Evolutionary conservation across 2,113 vertebrate genomes (phyloP).

Genomic region (Oreochromis niloticus): DNA sequence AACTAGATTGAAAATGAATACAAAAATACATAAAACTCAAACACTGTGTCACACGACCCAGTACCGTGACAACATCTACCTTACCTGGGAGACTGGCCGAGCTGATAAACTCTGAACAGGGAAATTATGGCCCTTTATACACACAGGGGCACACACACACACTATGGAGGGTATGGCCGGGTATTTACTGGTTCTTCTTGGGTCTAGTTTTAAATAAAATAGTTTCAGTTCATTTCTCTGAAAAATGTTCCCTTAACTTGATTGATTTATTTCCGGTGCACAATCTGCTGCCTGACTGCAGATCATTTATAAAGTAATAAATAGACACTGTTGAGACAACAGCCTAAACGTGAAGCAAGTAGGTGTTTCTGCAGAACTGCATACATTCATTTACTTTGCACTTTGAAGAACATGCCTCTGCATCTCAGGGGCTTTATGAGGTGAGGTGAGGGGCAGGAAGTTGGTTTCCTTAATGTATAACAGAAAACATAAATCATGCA

Average conservation of each 20-base stretch:
- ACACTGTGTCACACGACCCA: too few relatives aligned
- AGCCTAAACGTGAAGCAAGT: neutral
- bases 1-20: too few relatives aligned
- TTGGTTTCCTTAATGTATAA: neutral
- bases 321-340: neutral
- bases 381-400: neutral
- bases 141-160: too few relatives aligned
- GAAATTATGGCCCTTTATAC: too few relatives aligned
- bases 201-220: neutral
- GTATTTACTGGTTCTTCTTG: neutral
- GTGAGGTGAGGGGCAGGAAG: neutral
- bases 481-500: neutral
- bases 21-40: too few relatives aligned
- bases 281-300: too few relatives aligned
- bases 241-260: neutral
- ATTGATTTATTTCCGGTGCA: neutral
- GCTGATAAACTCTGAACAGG: too few relatives aligned
- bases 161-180: rapidly evolving
- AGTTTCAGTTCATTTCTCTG: neutral
- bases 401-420: too few relatives aligned
- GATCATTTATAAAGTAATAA: neutral
- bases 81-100: too few relatives aligned
- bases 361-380: neutral
- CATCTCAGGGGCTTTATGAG: too few relatives aligned
- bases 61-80: too few relatives aligned